Evolutionary conservation across 2,797 vertebrate genomes (phyloP), one percentile per base, ranked within the genome.

Genomic region (Pseudochromis fuscus): DNA sequence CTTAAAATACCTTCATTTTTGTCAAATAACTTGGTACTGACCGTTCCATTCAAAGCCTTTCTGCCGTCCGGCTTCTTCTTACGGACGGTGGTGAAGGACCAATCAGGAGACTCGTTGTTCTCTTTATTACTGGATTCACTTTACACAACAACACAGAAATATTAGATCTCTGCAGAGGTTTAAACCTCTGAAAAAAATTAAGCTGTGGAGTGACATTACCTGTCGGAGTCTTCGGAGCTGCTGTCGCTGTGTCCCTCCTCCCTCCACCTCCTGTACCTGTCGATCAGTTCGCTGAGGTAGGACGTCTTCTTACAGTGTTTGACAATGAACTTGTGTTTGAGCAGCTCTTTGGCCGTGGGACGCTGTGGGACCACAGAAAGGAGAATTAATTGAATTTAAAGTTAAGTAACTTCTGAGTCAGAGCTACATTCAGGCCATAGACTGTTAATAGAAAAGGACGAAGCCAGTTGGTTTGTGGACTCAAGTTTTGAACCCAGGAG

Each of bases 241-340:
- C 96, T 96, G 83, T 68, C 88, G 0, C 95, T 95, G 83, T 95
- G 95, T 40, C 96, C 96, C 64, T 96, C 95, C 3, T 96, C 94
- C 86, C 94, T 97, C 96, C 96, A 97, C 44, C 96, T 87, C 87
- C 96, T 93, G 92, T 95, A 96, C 72, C 97, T 80, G 84, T 98
- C 97, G 24, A 98, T 97, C 75, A 98, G 89, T 92, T 98, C 97
- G 0, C 96, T 96, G 90, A 98, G 84, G 88, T 97, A 98, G 21
- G 96, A 97, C 0, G 95, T 97, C 86, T 97, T 98, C 94, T 97
- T 98, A n/a, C 95, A 95, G 37, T 96, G 94, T 75, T 95, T 95
- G 53, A 95, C 58, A 74, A 98, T 97, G 83, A 97, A 98, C 88
- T 96, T 98, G 94, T 98, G 96, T 85, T 97, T 98, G 81, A 98